Conservation (phyloP, 1,140 invertebrate species). For the Radopholus similis region DNA sequence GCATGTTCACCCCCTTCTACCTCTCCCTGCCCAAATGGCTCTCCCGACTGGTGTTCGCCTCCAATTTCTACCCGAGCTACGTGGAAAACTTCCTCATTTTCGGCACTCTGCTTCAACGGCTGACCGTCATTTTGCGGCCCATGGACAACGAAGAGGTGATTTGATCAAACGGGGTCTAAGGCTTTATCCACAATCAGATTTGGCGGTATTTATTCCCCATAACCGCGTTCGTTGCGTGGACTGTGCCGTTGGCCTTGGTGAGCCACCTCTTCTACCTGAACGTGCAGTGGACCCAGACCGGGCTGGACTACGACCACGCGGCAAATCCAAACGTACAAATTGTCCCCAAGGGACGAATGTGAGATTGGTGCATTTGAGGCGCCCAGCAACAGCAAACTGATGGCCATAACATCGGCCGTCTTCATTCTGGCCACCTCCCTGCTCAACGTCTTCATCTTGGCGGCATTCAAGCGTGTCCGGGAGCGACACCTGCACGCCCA, state of each 20-base stretch:
- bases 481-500: too few species aligned
- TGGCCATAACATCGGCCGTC: not conserved
- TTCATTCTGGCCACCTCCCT: not conserved
- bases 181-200: not conserved
- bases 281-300: not conserved
- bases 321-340: not conserved
- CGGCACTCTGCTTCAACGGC: not conserved
- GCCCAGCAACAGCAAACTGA: constrained; percentile 1
- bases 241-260: not conserved
- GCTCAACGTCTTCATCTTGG: not conserved
- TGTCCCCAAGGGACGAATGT: not conserved
- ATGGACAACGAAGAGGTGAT: not conserved
- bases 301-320: not conserved
- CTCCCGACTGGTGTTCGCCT: too few species aligned
- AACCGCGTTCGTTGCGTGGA: not conserved
- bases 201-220: not conserved
- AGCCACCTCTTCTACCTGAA: not conserved
- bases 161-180: not conserved
- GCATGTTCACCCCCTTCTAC: too few species aligned
- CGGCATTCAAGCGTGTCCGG: not conserved
- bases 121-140: not conserved
- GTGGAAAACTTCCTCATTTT: not conserved
- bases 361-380: not conserved
- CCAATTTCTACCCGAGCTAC: too few species aligned
- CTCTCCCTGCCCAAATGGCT: too few species aligned